Conservation (phyloP, 2,888 invertebrate species). For the Piscicola geometra region DNA sequence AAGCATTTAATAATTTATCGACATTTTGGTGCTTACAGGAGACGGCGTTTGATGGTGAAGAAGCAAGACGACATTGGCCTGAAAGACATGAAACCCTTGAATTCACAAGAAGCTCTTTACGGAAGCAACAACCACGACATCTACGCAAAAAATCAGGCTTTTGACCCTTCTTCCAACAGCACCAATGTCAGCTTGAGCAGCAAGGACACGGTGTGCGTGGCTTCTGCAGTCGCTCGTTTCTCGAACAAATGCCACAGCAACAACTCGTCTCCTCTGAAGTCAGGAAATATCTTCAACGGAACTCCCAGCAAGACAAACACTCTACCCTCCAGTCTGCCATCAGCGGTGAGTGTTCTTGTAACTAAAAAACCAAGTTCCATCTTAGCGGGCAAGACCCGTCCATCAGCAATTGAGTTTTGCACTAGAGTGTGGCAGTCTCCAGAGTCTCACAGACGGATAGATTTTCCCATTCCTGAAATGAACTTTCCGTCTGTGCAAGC, state of each 20-base stretch:
- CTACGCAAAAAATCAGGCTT: constrained; percentile 33
- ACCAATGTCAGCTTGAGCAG: background rate
- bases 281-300: background rate
- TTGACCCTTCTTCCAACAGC: background rate
- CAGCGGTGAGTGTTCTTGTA: constrained; percentile 10
- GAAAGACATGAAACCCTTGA: constrained; percentile 30
- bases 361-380: constrained; percentile 22
- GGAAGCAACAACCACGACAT: constrained; percentile 31
- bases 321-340: constrained; percentile 20
- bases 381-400: constrained; percentile 28
- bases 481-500: constrained; percentile 8
- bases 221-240: background rate
- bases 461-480: background rate
- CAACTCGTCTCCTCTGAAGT: constrained; percentile 18
- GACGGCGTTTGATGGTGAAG: background rate
- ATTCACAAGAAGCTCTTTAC: constrained; percentile 26
- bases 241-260: background rate
- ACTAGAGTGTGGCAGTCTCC: constrained; percentile 34
- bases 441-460: constrained; percentile 1
- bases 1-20: too few species aligned
- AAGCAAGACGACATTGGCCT: constrained; percentile 21
- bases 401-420: constrained; percentile 29
- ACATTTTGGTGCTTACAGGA: too few species aligned
- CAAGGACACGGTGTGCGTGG: too few species aligned
- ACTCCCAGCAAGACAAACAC: constrained; percentile 6